Conservation (phyloP, 2,797 vertebrate genomes). For the Chaunax sp. region DNA sequence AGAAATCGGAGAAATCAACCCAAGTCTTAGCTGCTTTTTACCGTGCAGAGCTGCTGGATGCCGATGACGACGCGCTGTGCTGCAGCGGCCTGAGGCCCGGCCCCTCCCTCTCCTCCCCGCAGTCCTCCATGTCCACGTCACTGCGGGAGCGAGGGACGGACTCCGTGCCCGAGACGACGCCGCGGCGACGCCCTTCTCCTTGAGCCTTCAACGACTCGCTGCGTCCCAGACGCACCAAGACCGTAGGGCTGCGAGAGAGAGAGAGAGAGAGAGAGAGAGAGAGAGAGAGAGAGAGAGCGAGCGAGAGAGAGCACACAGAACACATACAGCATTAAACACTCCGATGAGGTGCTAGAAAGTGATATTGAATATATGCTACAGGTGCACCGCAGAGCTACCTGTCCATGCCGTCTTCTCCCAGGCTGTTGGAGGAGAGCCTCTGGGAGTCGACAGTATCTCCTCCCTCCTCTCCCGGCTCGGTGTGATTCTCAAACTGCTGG, state of each 20-base stretch:
- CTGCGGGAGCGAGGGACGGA: conserved; percentile 93
- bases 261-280: neutral
- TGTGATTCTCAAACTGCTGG: conserved; percentile 94
- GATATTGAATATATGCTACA: neutral
- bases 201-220: conserved; percentile 94
- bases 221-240: conserved; percentile 88
- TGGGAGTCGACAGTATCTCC: conserved; percentile 78
- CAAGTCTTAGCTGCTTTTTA: conserved; percentile 40
- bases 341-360: fast-evolving
- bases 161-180: conserved; percentile 79
- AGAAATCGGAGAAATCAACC: neutral
- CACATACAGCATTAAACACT: no score
- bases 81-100: conserved; percentile 87
- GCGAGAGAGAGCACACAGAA: no score
- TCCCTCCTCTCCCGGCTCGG: conserved; percentile 76
- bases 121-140: conserved; percentile 95
- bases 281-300: no score
- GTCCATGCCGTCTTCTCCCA: conserved; percentile 90
- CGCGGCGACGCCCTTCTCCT: conserved; percentile 90
- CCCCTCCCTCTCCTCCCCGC: conserved; percentile 81
- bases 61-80: conserved; percentile 88
- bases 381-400: conserved; percentile 57
- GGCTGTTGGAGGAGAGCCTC: conserved; percentile 89
- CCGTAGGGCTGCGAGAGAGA: conserved; percentile 72
- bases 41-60: conserved; percentile 92